Evolutionary conservation across 1,140 invertebrate genomes (phyloP).

Genomic region (Pachyrhynchus sulphureomaculatus): DNA sequence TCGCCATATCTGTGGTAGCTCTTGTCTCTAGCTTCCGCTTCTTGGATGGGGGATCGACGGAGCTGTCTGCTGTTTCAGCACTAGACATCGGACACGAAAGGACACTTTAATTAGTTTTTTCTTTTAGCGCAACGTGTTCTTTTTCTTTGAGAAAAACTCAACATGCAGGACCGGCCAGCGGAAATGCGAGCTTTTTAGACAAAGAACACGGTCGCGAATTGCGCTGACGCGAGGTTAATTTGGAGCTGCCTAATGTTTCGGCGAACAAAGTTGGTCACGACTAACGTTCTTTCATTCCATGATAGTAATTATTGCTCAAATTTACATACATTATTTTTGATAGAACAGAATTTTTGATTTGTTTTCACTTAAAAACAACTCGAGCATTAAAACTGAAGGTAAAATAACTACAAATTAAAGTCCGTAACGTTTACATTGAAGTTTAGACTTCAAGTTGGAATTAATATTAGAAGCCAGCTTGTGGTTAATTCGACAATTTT

Average conservation of each 20-base stretch:
- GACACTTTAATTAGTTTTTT: slow-evolving; percentile 43
- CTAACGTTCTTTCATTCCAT: no score
- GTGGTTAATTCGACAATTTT: no score
- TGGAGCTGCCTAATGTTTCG: background rate
- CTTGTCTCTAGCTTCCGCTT: slow-evolving; percentile 74
- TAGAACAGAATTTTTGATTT: no score
- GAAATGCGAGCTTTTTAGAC: slow-evolving; percentile 7
- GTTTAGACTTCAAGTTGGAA: no score
- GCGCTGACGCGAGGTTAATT: background rate
- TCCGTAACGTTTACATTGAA: no score
- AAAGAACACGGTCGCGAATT: background rate
- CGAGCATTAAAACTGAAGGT: no score
- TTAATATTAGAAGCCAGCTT: no score
- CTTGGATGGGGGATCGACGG: slow-evolving; percentile 83
- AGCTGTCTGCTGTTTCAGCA: slow-evolving; percentile 80
- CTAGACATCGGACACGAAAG: slow-evolving; percentile 80
- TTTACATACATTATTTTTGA: no score
- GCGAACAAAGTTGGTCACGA: no score
- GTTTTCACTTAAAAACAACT: no score
- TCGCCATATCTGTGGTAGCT: slow-evolving; percentile 70
- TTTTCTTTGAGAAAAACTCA: slow-evolving; percentile 1
- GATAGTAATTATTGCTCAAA: no score
- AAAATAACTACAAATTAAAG: no score
- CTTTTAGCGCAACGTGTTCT: background rate
- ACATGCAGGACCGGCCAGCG: background rate